Base-by-base conservation (phyloP, 2,113 vertebrate genomes). In the Herpetotheres cachinnans region DNA sequence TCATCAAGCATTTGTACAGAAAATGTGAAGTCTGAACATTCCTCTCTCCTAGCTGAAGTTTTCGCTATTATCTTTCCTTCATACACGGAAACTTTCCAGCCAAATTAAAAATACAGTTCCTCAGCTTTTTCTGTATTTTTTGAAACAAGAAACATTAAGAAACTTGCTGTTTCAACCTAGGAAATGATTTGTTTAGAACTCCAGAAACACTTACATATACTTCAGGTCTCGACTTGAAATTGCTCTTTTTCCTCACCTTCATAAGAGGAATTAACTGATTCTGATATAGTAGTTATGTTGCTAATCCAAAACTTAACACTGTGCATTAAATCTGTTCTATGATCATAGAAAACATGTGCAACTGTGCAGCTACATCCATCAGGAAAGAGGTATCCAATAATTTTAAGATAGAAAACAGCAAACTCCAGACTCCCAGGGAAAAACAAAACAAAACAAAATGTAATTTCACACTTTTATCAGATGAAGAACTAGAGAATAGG, bases 261-360 rank as follows among this genome's bases (percentile, higher is more conserved):
- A 15, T 17, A 96, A 95, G 19, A 96, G 59, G 58, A 97, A 96
- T 94, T 87, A 95, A 95, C 89, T 80, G 80, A 91, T 90, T 97
- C 77, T 91, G 38, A 93, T 62, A 95, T 1, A 83, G 56, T 77
- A 97, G 72, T 81, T 83, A 91, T 5, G 22, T 67, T 89, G 52
- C 58, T 85, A 97, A 80, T 87, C 70, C 90, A 87, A 92, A 95
- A 83, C 9, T 58, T 96, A 94, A 91, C 62, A 83, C 34, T 38
- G 80, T 90, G 72, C 59, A 93, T 93, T 86, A 96, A 74, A 96
- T n/a, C 55, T 84, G 21, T 87, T 83, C 79, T 50, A 24, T 59
- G 80, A 95, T 74, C 74, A 96, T 18, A 92, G 72, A 95, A 95
- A 96, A 95, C 50, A 95, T 38, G 27, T 63, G 56, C 26, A 95